Evolutionary conservation across 2,113 vertebrate genomes (phyloP).

Genomic region (Merops nubicus): DNA sequence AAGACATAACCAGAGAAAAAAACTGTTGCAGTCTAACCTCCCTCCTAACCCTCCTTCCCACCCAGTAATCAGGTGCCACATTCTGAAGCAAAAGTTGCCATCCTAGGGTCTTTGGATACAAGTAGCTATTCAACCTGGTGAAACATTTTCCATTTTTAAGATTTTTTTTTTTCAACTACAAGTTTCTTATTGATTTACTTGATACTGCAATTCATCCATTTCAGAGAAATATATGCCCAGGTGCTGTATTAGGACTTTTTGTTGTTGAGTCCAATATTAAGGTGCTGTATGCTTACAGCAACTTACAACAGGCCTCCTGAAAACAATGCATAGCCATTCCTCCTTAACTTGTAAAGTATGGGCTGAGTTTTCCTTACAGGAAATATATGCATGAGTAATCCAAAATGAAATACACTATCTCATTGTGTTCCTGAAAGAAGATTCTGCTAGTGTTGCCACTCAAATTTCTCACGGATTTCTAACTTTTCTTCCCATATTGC

Average conservation of each 20-base stretch:
- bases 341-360: neutral
- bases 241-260: neutral
- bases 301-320: neutral
- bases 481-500: neutral
- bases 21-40: too few species aligned
- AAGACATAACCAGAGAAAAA: neutral
- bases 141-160: neutral
- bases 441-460: neutral
- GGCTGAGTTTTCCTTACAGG: neutral
- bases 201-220: neutral
- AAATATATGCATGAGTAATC: neutral
- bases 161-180: neutral
- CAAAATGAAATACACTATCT: neutral
- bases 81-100: neutral
- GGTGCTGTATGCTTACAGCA: neutral
- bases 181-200: neutral
- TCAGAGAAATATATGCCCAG: neutral
- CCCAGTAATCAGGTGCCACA: neutral
- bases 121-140: neutral
- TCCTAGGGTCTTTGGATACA: neutral
- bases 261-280: neutral
- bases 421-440: neutral
- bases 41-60: neutral
- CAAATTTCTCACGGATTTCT: neutral
- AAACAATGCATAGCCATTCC: neutral